A percentile compares a stretch with the other conserved stretches of the same genome.
Evolutionary conservation across 2,113 vertebrate genomes (phyloP).

Genomic region (Cryptomyrus ogoouensis): DNA sequence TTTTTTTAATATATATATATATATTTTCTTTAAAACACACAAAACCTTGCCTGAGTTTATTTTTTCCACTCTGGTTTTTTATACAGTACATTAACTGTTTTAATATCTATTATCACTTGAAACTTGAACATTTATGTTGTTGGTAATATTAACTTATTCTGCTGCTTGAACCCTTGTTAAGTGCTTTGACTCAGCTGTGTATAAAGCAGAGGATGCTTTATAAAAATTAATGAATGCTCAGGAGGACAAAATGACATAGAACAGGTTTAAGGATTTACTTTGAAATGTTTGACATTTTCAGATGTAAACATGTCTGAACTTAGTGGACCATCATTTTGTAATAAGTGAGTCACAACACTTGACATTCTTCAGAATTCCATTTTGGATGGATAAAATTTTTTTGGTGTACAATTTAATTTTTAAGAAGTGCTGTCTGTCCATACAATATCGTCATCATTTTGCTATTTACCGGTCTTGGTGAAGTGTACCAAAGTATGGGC

Average conservation of each 20-base stretch:
- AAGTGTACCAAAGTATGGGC: neutral
- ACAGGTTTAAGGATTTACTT: neutral
- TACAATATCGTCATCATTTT: neutral
- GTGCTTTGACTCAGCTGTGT: neutral
- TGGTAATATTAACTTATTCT: neutral
- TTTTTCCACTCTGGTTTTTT: neutral
- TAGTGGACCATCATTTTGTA: neutral
- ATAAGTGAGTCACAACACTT: neutral
- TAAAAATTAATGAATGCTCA: neutral
- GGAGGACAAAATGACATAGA: neutral
- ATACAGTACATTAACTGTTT: neutral
- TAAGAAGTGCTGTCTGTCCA: neutral
- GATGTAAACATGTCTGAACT: neutral
- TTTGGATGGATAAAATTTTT: neutral
- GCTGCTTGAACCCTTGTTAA: neutral
- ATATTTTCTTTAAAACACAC: neutral
- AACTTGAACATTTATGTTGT: neutral
- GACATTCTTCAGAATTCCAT: neutral
- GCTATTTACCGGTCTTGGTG: neutral
- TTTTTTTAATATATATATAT: neutral
- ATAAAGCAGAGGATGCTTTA: neutral
- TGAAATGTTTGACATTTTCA: neutral
- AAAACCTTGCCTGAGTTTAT: neutral
- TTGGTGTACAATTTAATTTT: neutral
- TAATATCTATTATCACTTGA: neutral